phyloP scores from a whole-genome alignment of 2,113 vertebrate species.

The Hydrochoerus hydrochaeris region DNA sequence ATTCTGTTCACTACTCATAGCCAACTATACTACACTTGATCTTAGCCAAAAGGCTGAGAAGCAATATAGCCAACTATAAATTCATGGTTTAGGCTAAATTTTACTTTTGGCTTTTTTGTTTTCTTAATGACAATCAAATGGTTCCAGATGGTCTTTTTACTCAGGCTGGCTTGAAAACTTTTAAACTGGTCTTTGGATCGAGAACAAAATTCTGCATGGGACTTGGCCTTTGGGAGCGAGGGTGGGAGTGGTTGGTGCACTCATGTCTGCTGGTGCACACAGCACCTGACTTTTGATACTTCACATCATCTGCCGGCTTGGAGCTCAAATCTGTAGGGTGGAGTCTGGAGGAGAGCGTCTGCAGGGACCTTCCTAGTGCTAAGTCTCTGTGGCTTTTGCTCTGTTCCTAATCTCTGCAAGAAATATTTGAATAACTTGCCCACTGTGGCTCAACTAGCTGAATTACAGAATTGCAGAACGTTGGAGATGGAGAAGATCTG shows the following conservation, averaged over 20 bases:
- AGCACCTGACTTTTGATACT: background rate
- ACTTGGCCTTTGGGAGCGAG: background rate
- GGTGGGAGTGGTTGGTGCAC: background rate
- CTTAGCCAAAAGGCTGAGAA: no score
- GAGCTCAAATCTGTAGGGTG: background rate
- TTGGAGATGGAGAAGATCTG: background rate
- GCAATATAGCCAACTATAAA: background rate
- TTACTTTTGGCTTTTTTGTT: constrained; percentile 19
- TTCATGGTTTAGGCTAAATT: background rate
- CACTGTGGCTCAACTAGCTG: background rate
- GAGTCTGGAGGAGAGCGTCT: background rate
- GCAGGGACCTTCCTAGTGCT: background rate
- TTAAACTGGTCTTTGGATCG: constrained; percentile 22
- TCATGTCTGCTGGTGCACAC: background rate
- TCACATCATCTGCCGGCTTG: background rate
- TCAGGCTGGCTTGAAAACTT: background rate
- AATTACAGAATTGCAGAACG: background rate
- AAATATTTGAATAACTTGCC: background rate
- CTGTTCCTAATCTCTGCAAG: background rate
- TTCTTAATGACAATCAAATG: background rate
- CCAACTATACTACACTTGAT: background rate
- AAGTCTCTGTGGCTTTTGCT: background rate
- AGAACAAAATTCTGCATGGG: background rate
- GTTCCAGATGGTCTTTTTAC: background rate
- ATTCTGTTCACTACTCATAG: background rate